A percentile compares a stretch with the other conserved stretches of the same genome.
Evolutionary conservation across 2,113 vertebrate species (phyloP).

Genomic region (Rousettus leschenaultii): DNA sequence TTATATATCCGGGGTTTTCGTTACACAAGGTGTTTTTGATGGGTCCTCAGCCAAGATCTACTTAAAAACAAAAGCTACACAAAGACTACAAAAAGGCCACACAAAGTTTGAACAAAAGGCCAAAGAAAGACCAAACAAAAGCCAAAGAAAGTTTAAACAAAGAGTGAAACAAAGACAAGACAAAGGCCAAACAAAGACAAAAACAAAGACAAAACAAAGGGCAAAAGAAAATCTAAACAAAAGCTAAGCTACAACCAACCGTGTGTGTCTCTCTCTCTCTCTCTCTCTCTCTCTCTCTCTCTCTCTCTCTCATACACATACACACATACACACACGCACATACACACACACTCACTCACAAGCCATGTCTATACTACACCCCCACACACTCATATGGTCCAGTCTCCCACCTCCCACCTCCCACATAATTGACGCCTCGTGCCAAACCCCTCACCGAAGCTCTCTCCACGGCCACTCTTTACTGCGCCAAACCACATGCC

Average conservation of each 20-base stretch:
- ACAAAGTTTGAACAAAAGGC: constrained; percentile 68
- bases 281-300: too few species aligned
- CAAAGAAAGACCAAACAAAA: constrained; percentile 73
- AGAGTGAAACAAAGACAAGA: constrained; percentile 68
- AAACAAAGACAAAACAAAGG: constrained; percentile 69
- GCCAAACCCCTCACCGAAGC: background rate
- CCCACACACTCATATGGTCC: background rate
- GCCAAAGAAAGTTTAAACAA: constrained; percentile 73
- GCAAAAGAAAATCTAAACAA: constrained; percentile 70
- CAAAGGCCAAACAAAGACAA: constrained; percentile 60
- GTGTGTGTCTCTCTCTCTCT: background rate
- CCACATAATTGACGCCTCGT: background rate
- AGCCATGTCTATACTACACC: background rate
- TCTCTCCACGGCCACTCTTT: background rate
- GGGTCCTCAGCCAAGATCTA: constrained; percentile 55
- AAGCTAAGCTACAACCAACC: constrained; percentile 28
- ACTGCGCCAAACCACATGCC: background rate
- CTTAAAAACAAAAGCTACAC: constrained; percentile 75
- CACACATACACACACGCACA: background rate
- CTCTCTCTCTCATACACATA: too few species aligned
- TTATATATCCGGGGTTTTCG: constrained; percentile 34
- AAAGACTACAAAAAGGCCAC: constrained; percentile 67
- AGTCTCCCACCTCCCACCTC: background rate
- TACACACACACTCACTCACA: background rate
- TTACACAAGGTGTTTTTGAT: constrained; percentile 71